Evolutionary conservation across 2,113 vertebrate species (phyloP), one percentile per base, ranked within the genome.

Genomic region (Thermophis baileyi): DNA sequence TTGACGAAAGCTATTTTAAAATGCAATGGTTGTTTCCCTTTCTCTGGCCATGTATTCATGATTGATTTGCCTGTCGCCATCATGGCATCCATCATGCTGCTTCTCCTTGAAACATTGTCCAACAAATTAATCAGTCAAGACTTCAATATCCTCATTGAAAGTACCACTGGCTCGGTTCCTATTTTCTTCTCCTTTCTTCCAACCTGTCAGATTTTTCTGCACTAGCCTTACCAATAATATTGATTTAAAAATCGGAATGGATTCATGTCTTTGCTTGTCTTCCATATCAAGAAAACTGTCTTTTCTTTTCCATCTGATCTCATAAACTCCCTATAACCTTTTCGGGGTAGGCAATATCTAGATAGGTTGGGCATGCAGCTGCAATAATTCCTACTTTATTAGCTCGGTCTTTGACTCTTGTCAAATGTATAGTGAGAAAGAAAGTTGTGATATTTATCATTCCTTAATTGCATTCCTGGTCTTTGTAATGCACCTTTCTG

Each of bases 111-210:
- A 94, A 91, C 14, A 53, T 30, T 89, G 49, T 40, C 90, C 69
- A 88, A 88, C 60, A 90, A 94, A 94, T 92, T 92, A 94, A 94
- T 90, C 89, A 92, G 85, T 53, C 85, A 90, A 50, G 53, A 24
- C 40, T 91, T 51, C 89, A 87, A 49, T 94, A 86, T 63, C 60
- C 54, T 91, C 87, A 91, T 54, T 93, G 93, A 93, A 53, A 93
- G 87, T 44, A 53, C 22, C 27, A 18, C 89, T 85, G n/a, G 25
- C n/a, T 54, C 40, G 51, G 40, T 22, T 47, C 35, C 20, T 89
- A 14, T 44, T 63, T 53, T 11, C 46, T 57, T 94, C 18, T 47
- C 85, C 47, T 50, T 89, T n/a, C 46, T 25, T 90, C 27, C 49
- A 55, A 35, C 24, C 49, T 40, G 40, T 74, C 60, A 50, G 30